A percentile compares a stretch with the other conserved stretches of the same genome.
These are phyloP conservation scores for Polia nebulosa DNA, from an alignment of 2,888 invertebrate genomes.

Conservation along the genomic window DNA sequence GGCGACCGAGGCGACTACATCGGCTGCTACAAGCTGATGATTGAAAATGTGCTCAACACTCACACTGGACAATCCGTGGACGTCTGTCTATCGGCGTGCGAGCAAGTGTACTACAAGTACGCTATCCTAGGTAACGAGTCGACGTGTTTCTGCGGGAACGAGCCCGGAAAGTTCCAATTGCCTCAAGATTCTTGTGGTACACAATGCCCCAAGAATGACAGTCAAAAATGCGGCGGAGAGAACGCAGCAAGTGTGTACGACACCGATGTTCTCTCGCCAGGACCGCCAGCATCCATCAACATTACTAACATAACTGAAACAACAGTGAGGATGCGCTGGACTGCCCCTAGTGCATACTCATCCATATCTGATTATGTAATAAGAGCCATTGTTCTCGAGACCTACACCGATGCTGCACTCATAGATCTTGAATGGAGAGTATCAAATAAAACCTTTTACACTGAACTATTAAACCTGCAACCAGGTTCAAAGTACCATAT, in stretches of 20 bases:
- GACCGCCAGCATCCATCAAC: constrained; percentile 92
- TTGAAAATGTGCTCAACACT: constrained; percentile 81
- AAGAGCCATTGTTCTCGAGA: constrained; percentile 89
- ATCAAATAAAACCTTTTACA: constrained; percentile 90
- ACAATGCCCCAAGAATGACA: constrained; percentile 92
- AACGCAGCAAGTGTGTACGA: constrained; percentile 93
- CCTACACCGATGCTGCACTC: constrained; percentile 90
- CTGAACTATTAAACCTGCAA: constrained; percentile 92
- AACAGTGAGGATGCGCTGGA: constrained; percentile 92
- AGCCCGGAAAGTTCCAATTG: constrained; percentile 83
- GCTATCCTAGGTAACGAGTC: constrained; percentile 86
- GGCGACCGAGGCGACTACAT: constrained; percentile 86
- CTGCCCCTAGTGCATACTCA: constrained; percentile 89
- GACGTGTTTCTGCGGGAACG: constrained; percentile 87
- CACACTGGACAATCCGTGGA: constrained; percentile 88
- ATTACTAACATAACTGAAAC: constrained; percentile 92
- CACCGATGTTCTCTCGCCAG: constrained; percentile 92
- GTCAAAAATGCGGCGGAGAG: constrained; percentile 93
- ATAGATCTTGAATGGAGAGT: constrained; percentile 91
- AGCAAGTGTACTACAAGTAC: constrained; percentile 86
- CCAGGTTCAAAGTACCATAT: constrained; percentile 95
- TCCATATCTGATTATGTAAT: constrained; percentile 91
- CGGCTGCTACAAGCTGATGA: constrained; percentile 83
- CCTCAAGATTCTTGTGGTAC: constrained; percentile 88
- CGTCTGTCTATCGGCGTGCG: constrained; percentile 86